These are phyloP conservation scores for Camponotus floridanus DNA, from an alignment of 1,140 invertebrate genomes.

Conservation along the genomic window DNA sequence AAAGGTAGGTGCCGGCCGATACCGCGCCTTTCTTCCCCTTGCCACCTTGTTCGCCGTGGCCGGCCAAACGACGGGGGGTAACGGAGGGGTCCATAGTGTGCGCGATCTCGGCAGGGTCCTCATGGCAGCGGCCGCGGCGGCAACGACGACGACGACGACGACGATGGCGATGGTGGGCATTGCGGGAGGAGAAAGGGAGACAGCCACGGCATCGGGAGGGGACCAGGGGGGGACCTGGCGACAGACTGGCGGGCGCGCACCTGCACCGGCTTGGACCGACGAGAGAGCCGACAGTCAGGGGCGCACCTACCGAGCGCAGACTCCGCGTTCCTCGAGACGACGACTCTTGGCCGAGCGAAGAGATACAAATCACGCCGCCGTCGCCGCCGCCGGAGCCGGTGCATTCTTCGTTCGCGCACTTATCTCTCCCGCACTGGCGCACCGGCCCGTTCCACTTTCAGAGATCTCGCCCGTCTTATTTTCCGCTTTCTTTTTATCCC, in stretches of 20 bases:
- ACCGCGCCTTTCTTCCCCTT: conserved; percentile 66
- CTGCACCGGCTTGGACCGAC: conserved; percentile 78
- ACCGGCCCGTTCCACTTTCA: conserved; percentile 57
- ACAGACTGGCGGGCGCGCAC: conserved; percentile 86
- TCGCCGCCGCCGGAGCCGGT: conserved; percentile 25
- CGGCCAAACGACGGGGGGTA: conserved; percentile 40
- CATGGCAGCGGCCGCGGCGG: neutral
- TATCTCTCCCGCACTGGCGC: conserved; percentile 69
- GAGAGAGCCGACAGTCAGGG: conserved; percentile 78
- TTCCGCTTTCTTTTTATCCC: conserved; percentile 28
- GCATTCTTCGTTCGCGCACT: conserved; percentile 69
- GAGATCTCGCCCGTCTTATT: conserved; percentile 27
- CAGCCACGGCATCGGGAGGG: conserved; percentile 43
- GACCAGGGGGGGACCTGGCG: conserved; percentile 76
- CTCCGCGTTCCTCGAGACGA: conserved; percentile 65
- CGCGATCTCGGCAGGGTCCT: conserved; percentile 61
- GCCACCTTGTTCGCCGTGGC: conserved; percentile 58
- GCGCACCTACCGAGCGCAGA: conserved; percentile 75
- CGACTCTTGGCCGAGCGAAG: neutral
- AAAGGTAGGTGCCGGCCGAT: conserved; percentile 60
- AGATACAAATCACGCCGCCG: conserved; percentile 62
- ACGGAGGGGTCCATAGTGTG: conserved; percentile 64
- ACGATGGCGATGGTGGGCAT: neutral
- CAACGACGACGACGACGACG: neutral
- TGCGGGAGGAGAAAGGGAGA: conserved; percentile 42